Evolutionary conservation across 2,113 vertebrate genomes (phyloP).

Genomic region (Sclerurus mexicanus): DNA sequence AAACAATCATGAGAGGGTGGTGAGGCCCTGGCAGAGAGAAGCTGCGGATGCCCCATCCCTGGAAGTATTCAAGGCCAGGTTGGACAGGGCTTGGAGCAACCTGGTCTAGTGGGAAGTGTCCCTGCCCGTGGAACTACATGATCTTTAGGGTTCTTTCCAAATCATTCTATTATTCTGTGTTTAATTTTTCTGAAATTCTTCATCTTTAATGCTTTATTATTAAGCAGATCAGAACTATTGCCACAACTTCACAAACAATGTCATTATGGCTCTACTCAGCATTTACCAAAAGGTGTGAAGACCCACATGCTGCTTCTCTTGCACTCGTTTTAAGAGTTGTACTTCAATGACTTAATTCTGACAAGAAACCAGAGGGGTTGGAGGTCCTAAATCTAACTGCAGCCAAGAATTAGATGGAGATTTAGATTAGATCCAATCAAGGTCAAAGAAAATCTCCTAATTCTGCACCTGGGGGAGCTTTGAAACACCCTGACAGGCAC

Average conservation of each 20-base stretch:
- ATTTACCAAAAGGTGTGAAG: background rate
- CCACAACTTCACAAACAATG: background rate
- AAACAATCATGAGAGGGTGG: background rate
- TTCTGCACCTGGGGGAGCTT: background rate
- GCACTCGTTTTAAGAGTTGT: background rate
- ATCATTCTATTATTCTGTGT: background rate
- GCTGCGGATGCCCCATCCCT: background rate
- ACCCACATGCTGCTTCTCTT: rapidly evolving
- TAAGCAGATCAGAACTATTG: background rate
- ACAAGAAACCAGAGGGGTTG: rapidly evolving
- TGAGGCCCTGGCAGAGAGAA: background rate
- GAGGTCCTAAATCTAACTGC: background rate
- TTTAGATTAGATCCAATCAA: rapidly evolving
- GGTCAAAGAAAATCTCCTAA: rapidly evolving
- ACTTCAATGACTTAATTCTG: background rate
- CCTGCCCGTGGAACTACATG: background rate
- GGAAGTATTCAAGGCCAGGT: background rate
- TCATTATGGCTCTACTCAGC: background rate
- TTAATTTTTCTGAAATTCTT: background rate
- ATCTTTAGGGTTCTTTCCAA: background rate
- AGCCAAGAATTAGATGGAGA: background rate
- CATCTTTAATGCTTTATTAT: background rate
- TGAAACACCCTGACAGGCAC: too few species aligned
- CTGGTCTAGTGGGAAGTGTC: background rate
- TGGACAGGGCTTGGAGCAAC: background rate